Conservation (phyloP, 2,888 invertebrate species). For the Pollenia griseotomentosa region DNA sequence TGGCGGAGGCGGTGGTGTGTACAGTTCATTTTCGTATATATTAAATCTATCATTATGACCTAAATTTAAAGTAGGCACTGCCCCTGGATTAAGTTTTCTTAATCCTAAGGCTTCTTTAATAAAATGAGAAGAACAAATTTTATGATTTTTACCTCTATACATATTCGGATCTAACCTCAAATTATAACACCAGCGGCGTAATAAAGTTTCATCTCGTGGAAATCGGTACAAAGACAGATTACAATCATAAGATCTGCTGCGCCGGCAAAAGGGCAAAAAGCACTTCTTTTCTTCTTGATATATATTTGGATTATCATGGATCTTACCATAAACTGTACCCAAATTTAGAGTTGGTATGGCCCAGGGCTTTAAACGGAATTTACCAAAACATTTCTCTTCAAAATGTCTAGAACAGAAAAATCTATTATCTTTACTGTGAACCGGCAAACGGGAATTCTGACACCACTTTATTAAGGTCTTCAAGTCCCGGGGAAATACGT, state of each 20-base stretch:
- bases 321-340: slow-evolving; percentile 80
- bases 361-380: slow-evolving; percentile 81
- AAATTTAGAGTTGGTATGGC: slow-evolving; percentile 81
- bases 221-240: slow-evolving; percentile 81
- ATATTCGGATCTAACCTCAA: slow-evolving; percentile 79
- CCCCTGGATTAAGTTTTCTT: slow-evolving; percentile 80
- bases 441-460: slow-evolving; percentile 80
- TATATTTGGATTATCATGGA: slow-evolving; percentile 81
- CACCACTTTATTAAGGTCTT: slow-evolving; percentile 82
- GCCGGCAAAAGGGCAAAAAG: slow-evolving; percentile 80
- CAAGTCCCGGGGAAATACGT: slow-evolving; percentile 80
- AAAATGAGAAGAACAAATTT: slow-evolving; percentile 82
- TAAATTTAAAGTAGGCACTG: slow-evolving; percentile 80
- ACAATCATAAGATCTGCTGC: slow-evolving; percentile 81
- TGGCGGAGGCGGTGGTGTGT: slow-evolving; percentile 78
- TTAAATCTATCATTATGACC: slow-evolving; percentile 81
- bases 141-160: slow-evolving; percentile 82
- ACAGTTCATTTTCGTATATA: slow-evolving; percentile 81
- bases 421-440: slow-evolving; percentile 80
- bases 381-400: slow-evolving; percentile 81
- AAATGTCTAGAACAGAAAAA: slow-evolving; percentile 82
- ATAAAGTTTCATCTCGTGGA: slow-evolving; percentile 79
- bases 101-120: slow-evolving; percentile 81
- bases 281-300: slow-evolving; percentile 82
- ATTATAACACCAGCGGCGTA: slow-evolving; percentile 81